Percentiles rank a stretch among this genome's conserved stretches.
Evolutionary conservation across 2,888 invertebrate species (phyloP).

Genomic region (Saturnia pavonia): DNA sequence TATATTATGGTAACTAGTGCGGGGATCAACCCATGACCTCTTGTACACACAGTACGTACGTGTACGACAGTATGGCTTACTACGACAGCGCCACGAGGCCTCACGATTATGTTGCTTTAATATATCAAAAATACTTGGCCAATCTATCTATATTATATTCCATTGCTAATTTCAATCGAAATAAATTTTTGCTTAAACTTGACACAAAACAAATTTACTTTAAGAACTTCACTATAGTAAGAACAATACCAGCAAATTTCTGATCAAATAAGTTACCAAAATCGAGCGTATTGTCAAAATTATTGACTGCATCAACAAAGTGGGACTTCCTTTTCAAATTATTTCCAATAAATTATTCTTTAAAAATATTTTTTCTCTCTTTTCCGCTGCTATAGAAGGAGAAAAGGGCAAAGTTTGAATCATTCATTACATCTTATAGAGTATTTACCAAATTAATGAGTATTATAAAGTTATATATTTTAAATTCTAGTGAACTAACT

Average conservation of each 20-base stretch:
- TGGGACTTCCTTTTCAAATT: slow-evolving; percentile 44
- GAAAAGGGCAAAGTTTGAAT: slow-evolving; percentile 75
- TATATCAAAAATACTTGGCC: neutral
- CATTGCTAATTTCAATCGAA: too few species aligned
- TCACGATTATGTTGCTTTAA: neutral
- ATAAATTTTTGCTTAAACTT: neutral
- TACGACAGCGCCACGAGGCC: too few species aligned
- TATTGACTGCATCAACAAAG: slow-evolving; percentile 29
- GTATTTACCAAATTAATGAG: slow-evolving; percentile 53
- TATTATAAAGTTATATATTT: slow-evolving; percentile 65
- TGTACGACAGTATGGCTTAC: too few species aligned
- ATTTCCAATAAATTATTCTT: slow-evolving; percentile 18
- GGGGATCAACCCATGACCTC: too few species aligned
- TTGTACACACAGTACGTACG: too few species aligned
- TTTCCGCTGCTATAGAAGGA: slow-evolving; percentile 78
- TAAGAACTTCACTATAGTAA: neutral
- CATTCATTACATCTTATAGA: slow-evolving; percentile 63
- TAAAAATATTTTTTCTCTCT: slow-evolving; percentile 50
- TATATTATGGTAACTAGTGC: too few species aligned
- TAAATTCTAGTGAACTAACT: slow-evolving; percentile 69
- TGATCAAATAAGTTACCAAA: slow-evolving; percentile 1
- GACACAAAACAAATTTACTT: neutral
- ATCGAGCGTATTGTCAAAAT: slow-evolving; percentile 1
- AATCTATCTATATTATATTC: neutral
- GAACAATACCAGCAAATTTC: too few species aligned